phyloP scores from a whole-genome alignment of 2,113 vertebrate species.

The cat (Felis catus) region DNA sequence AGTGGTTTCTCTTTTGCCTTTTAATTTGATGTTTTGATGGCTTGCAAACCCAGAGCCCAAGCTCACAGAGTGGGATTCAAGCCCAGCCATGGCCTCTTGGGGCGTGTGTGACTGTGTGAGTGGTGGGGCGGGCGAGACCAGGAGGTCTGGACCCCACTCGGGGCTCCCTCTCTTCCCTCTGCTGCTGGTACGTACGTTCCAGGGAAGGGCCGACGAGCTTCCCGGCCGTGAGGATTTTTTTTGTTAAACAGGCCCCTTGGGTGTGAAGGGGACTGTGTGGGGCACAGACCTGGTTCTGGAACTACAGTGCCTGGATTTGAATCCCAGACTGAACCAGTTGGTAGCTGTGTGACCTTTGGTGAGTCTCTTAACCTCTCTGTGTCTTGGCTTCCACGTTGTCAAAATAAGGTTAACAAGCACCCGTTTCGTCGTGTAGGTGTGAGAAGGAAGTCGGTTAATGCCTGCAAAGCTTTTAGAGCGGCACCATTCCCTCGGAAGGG shows the following conservation, averaged over 20 bases:
- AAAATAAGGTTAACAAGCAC: neutral
- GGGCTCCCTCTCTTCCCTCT: neutral
- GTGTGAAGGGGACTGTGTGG: neutral
- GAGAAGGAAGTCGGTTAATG: neutral
- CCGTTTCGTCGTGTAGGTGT: neutral
- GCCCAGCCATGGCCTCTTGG: neutral
- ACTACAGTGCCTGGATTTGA: neutral
- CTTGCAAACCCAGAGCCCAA: neutral
- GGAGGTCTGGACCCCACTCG: neutral
- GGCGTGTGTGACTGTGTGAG: neutral
- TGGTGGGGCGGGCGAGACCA: accelerated
- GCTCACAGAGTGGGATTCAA: neutral
- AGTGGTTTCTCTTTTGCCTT: neutral
- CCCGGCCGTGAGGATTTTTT: neutral
- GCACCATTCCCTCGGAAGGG: neutral
- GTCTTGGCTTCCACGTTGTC: neutral
- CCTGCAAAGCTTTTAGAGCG: neutral
- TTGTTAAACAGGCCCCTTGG: neutral
- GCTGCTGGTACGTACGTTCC: neutral
- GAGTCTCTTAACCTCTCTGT: neutral
- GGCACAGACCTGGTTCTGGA: neutral
- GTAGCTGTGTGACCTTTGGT: neutral
- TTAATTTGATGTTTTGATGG: neutral
- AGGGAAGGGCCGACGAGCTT: accelerated
- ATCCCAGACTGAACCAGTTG: neutral